These are phyloP conservation scores for Luehdorfia chinensis DNA, from an alignment of 1,140 invertebrate genomes.

Conservation along the genomic window DNA sequence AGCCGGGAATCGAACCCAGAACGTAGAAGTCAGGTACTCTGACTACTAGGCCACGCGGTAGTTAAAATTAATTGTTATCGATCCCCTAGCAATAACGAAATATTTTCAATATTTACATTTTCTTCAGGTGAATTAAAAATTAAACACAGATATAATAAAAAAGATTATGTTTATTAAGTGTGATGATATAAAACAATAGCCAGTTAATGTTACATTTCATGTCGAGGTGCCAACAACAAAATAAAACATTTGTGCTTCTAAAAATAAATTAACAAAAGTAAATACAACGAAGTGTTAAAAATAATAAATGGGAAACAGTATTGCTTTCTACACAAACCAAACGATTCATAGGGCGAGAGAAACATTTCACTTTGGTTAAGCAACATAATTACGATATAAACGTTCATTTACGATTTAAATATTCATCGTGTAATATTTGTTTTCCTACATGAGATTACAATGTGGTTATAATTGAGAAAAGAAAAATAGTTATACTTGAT, in stretches of 20 bases:
- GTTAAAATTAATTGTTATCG: too few relatives aligned
- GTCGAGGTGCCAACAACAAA: conserved; percentile 69
- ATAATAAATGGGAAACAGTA: conserved; percentile 29
- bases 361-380: conserved; percentile 31
- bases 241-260: conserved; percentile 72
- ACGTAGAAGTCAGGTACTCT: too few relatives aligned
- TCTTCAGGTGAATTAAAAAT: conserved; percentile 19
- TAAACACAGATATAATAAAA: conserved; percentile 46
- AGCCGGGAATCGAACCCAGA: too few relatives aligned
- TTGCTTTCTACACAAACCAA: conserved; percentile 45
- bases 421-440: conserved; percentile 16
- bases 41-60: too few relatives aligned
- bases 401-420: conserved; percentile 17
- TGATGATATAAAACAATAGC: conserved; percentile 70
- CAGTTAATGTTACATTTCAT: conserved; percentile 63
- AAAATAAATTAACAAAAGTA: conserved; percentile 74
- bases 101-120: too few relatives aligned
- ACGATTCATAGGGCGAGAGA: conserved; percentile 62
- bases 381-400: conserved; percentile 22
- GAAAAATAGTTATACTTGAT: background rate
- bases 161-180: conserved; percentile 72
- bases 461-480: background rate
- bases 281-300: conserved; percentile 65
- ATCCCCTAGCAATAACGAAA: too few relatives aligned
- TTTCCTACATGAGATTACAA: conserved; percentile 10